Percentiles rank a stretch among this genome's conserved stretches.
These are phyloP conservation scores for Tringa solitaria DNA, from an alignment of 2,113 vertebrate genomes.

Conservation along the genomic window DNA sequence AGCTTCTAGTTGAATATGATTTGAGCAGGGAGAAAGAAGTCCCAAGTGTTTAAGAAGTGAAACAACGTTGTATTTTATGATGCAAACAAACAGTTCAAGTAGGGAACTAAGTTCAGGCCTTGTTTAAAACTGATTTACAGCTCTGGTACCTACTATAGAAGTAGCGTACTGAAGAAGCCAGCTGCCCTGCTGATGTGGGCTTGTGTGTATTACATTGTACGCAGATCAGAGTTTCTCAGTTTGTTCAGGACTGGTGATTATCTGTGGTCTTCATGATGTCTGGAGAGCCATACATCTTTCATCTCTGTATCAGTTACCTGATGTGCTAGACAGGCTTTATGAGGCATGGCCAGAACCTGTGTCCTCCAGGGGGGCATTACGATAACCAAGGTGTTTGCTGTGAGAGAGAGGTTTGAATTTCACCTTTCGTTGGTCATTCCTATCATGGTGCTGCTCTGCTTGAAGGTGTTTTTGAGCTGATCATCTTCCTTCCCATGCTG, in stretches of 20 bases:
- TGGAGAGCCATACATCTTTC: not conserved
- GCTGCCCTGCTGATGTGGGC: not conserved
- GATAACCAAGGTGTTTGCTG: not conserved
- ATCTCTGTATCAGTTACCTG: not conserved
- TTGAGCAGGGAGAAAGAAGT: not conserved
- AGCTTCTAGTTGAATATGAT: not conserved
- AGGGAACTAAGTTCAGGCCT: not conserved
- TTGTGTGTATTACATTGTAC: not conserved
- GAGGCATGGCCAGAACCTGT: not conserved
- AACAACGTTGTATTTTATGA: fast-evolving
- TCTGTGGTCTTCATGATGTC: not conserved
- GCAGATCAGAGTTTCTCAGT: not conserved
- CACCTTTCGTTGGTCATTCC: not conserved
- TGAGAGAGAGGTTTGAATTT: not conserved
- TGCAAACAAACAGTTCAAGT: not conserved
- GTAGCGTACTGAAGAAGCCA: not conserved
- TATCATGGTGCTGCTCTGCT: fast-evolving
- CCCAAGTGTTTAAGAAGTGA: not conserved
- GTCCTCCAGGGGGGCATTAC: not conserved
- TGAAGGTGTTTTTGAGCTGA: not conserved
- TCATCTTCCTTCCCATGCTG: not conserved
- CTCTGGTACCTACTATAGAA: fast-evolving
- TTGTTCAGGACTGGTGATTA: not conserved
- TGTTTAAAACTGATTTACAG: not conserved
- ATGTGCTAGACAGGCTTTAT: not conserved